Evolutionary conservation across 2,888 invertebrate species (phyloP).

Genomic region (Lochmaea crataegi): DNA sequence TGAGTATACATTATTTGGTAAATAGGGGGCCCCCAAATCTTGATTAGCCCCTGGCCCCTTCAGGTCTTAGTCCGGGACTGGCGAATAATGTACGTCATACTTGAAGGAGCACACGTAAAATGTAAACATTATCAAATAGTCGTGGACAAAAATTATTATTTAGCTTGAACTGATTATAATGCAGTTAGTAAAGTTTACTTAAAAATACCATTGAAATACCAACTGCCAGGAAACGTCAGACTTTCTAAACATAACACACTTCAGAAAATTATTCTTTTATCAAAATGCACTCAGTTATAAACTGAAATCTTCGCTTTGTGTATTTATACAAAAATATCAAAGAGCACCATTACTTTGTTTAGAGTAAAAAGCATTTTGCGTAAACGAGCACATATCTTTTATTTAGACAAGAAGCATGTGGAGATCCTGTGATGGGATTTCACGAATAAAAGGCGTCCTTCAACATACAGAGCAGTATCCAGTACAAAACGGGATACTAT

Average conservation of each 20-base stretch:
- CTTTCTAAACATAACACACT: background rate
- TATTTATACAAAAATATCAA: conserved; percentile 1
- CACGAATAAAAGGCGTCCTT: background rate
- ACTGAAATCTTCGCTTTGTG: background rate
- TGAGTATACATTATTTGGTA: too few species aligned
- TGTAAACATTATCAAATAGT: too few species aligned
- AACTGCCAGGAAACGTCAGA: background rate
- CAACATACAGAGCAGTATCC: background rate
- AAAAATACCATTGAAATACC: background rate
- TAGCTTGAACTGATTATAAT: background rate
- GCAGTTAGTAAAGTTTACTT: background rate
- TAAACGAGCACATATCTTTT: conserved; percentile 9
- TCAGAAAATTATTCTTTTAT: background rate
- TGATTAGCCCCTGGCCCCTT: too few species aligned
- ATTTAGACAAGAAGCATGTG: conserved; percentile 11
- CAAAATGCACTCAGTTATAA: conserved; percentile 1
- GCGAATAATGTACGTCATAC: too few species aligned
- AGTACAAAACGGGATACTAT: background rate
- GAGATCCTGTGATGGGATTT: conserved; percentile 9
- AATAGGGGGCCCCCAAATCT: too few species aligned
- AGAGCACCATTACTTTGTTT: conserved; percentile 4
- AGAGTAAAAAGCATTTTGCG: conserved; percentile 14
- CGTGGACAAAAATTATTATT: too few species aligned
- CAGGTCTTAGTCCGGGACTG: too few species aligned
- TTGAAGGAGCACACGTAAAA: too few species aligned